A percentile compares a stretch with the other conserved stretches of the same genome.
phyloP scores from a whole-genome alignment of 2,797 vertebrate genomes.

The Karalla daura region DNA sequence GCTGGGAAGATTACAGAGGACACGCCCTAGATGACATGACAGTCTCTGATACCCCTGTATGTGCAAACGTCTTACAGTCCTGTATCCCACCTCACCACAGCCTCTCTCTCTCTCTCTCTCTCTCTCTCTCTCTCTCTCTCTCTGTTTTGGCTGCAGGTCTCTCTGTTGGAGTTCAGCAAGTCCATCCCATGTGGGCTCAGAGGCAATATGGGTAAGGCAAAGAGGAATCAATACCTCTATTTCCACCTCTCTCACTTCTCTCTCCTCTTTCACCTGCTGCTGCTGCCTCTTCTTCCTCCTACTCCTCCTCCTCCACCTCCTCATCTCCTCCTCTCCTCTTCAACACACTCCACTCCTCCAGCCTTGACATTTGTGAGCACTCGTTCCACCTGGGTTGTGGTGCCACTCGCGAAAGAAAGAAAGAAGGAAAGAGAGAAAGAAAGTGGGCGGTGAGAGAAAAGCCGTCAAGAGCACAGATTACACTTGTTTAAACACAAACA shows the following conservation, averaged over 20 bases:
- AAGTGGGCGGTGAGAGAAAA: slow-evolving; percentile 1
- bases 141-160: slow-evolving; percentile 72
- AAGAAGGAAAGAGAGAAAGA: too few species aligned
- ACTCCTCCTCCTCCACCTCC: slow-evolving; percentile 11
- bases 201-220: slow-evolving; percentile 94
- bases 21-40: too few species aligned
- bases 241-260: slow-evolving; percentile 46
- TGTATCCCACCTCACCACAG: slow-evolving; percentile 17
- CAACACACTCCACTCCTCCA: slow-evolving; percentile 47
- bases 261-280: slow-evolving; percentile 25
- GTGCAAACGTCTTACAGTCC: too few species aligned
- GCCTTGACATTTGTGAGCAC: slow-evolving; percentile 49
- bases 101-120: slow-evolving; percentile 43
- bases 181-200: slow-evolving; percentile 93
- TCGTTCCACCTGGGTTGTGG: slow-evolving; percentile 12
- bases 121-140: slow-evolving; percentile 44
- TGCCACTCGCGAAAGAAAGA: too few species aligned
- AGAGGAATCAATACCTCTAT: slow-evolving; percentile 56
- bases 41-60: too few species aligned
- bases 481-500: slow-evolving; percentile 1
- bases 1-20: too few species aligned
- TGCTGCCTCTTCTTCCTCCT: slow-evolving; percentile 36
- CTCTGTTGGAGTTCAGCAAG: slow-evolving; percentile 90
- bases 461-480: not conserved
- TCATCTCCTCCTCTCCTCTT: slow-evolving; percentile 33